Evolutionary conservation across 2,888 invertebrate species (phyloP).

Genomic region (Leptothorax acervorum): DNA sequence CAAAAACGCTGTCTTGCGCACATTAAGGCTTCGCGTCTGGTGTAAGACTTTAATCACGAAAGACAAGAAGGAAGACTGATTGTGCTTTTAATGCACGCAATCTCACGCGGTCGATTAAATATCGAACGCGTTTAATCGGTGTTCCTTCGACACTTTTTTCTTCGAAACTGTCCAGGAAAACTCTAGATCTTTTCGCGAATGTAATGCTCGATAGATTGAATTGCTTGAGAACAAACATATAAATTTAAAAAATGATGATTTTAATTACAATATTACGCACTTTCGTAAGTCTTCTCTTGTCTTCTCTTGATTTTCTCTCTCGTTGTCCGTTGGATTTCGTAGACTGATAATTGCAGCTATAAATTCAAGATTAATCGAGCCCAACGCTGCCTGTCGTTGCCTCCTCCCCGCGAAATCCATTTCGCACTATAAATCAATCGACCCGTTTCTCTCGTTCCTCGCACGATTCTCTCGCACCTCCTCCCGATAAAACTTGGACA

Average conservation of each 20-base stretch:
- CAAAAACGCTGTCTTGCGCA: conserved; percentile 29
- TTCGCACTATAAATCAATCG: conserved; percentile 82
- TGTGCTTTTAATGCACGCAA: conserved; percentile 63
- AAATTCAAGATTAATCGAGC: conserved; percentile 82
- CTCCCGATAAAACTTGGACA: conserved; percentile 77
- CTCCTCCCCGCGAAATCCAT: conserved; percentile 80
- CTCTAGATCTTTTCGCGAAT: conserved; percentile 18
- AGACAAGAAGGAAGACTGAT: conserved; percentile 64
- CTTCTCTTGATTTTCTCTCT: conserved; percentile 14
- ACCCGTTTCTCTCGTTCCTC: conserved; percentile 70
- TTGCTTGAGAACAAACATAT: neutral
- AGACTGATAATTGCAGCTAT: conserved; percentile 82
- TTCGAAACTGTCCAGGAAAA: conserved; percentile 7
- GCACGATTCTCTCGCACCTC: conserved; percentile 67
- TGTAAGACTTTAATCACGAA: conserved; percentile 62
- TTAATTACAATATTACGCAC: conserved; percentile 60
- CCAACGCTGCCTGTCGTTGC: conserved; percentile 78
- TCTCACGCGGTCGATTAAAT: conserved; percentile 61
- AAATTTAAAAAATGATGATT: conserved; percentile 62
- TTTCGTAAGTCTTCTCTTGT: conserved; percentile 47
- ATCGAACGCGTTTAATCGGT: conserved; percentile 56
- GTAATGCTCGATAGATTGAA: conserved; percentile 36
- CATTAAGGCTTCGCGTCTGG: conserved; percentile 44
- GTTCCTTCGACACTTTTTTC: conserved; percentile 35
- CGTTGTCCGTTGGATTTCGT: conserved; percentile 75